A percentile compares a stretch with the other conserved stretches of the same genome.
Conservation (phyloP, 2,888 invertebrate species). For the Agrilus cyanescens region DNA sequence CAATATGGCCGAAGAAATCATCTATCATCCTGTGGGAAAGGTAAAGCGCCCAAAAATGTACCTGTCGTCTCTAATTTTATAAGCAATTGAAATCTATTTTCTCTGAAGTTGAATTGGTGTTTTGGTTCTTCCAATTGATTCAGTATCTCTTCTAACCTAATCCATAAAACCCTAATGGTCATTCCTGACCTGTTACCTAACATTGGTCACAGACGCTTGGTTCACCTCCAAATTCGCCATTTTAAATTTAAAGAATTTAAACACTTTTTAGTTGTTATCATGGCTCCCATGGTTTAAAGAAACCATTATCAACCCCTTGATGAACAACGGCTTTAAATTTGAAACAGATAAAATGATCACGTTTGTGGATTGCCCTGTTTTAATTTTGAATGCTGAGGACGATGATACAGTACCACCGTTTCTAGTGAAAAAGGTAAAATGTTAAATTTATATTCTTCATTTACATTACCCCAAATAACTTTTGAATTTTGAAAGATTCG, state of each 20-base stretch:
- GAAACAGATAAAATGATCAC: constrained; percentile 23
- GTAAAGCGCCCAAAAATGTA: too few species aligned
- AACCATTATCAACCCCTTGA: constrained; percentile 25
- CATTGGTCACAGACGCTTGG: constrained; percentile 2
- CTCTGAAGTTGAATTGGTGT: too few species aligned
- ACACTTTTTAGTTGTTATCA: constrained; percentile 22
- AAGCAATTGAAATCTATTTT: too few species aligned
- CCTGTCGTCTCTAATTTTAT: too few species aligned
- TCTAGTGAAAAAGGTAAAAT: constrained; percentile 25
- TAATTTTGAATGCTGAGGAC: constrained; percentile 30
- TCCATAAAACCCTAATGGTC: too few species aligned
- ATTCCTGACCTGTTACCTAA: too few species aligned
- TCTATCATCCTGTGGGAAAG: constrained; percentile 3
- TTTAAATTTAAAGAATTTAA: background rate
- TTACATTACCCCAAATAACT: too few species aligned
- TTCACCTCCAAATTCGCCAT: background rate
- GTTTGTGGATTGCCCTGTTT: constrained; percentile 27
- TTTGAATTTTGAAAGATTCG: too few species aligned
- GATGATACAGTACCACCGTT: constrained; percentile 25
- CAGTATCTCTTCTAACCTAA: too few species aligned
- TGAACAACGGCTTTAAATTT: constrained; percentile 27
- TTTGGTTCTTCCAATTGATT: too few species aligned
- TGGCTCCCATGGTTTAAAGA: constrained; percentile 30
- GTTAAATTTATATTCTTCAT: constrained; percentile 5
- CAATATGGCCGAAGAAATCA: constrained; percentile 23